Percentiles rank a stretch among this genome's conserved stretches.
Evolutionary conservation across 1,140 invertebrate species (phyloP).

Genomic region (Euura lappo): DNA sequence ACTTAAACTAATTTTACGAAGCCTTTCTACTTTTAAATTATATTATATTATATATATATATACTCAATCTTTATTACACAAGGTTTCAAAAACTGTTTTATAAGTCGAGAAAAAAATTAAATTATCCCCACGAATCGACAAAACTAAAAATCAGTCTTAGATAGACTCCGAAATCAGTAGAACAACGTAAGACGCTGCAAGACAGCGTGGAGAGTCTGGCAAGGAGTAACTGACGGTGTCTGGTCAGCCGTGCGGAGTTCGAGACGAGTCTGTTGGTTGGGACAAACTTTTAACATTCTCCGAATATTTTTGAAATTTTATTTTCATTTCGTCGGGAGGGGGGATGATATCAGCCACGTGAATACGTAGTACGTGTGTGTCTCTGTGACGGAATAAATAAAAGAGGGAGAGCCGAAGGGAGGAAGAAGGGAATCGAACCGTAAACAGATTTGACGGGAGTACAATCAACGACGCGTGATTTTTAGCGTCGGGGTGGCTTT

Average conservation of each 20-base stretch:
- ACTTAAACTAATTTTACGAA: too few relatives aligned
- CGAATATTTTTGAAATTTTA: neutral
- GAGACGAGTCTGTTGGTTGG: neutral
- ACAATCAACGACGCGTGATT: constrained; percentile 6
- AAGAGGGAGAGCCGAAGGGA: neutral
- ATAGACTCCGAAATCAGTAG: neutral
- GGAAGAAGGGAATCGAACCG: neutral
- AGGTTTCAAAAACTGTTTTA: neutral
- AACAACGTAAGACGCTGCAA: neutral
- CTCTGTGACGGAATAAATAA: neutral
- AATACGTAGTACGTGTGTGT: neutral
- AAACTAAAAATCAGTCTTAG: neutral
- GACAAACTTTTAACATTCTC: neutral
- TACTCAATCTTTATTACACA: neutral
- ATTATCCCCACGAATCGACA: neutral
- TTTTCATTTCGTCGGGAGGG: neutral
- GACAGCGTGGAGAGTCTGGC: neutral
- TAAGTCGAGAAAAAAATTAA: neutral
- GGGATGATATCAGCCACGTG: neutral
- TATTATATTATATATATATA: neutral
- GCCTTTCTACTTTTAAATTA: too few relatives aligned
- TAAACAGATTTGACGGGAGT: constrained; percentile 2
- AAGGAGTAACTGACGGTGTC: neutral
- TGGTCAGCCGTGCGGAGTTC: neutral
- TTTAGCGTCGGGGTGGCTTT: neutral